Evolutionary conservation across 2,797 vertebrate species (phyloP), one percentile per base, ranked within the genome.

Genomic region (Coracias cyanogaster): DNA sequence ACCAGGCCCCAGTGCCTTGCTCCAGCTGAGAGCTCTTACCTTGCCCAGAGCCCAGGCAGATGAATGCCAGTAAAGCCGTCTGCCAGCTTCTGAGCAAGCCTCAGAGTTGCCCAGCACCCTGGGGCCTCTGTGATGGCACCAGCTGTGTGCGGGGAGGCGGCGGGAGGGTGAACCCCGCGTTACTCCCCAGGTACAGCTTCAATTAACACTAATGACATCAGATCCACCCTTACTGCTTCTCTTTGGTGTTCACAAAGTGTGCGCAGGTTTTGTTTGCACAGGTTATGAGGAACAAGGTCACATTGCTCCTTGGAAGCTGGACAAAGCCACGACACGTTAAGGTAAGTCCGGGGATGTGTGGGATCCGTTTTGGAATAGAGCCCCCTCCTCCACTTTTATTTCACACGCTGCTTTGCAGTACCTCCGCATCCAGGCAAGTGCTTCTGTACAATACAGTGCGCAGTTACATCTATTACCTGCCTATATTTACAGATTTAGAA

Each of bases 161-260:
- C n/a, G 37, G 8, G 7, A 41, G 37, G 43, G 39, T 66, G 15
- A 21, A 33, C 4, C 12, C 14, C 1, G 0, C 6, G 2, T 41
- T 18, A 15, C 37, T 66, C 41, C 57, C 70, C 18, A n/a, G 51
- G 57, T 43, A 33, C 49, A n/a, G 58, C 33, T 86, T 28, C 3
- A 6, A 12, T 65, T 31, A 35, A 25, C 5, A 3, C 0, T 0
- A 0, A 37, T 0, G 2, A 41, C 28, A 15, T 6, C 17, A 2
- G 25, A 60, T 35, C 70, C 31, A 49, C 13, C 37, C 14, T 58
- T 60, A n/a, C 22, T 35, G 41, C 45, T 64, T 61, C 74, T 20
- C 57, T 39, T 39, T 4, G 10, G 45, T 24, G n/a, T 64, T 83
- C 43, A 39, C n/a, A 55, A 29, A 57, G 13, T 35, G 8, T 28